A percentile compares a stretch with the other conserved stretches of the same genome.
Conservation (phyloP, 2,888 invertebrate genomes). For the Pharmacophagus antenor region DNA sequence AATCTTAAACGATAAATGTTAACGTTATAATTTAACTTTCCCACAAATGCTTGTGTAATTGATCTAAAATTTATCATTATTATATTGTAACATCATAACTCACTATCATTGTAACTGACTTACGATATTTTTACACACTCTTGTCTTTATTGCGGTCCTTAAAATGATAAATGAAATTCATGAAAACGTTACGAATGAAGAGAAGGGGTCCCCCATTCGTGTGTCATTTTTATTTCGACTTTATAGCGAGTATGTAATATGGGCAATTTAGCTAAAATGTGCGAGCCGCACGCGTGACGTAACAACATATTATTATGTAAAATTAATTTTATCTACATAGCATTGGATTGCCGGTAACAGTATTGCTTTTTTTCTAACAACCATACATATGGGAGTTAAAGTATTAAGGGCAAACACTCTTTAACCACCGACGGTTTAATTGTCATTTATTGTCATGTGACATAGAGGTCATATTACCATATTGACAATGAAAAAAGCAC, state of each 20-base stretch:
- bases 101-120: neutral
- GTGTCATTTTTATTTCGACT: slow-evolving; percentile 15
- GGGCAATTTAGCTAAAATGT: slow-evolving; percentile 14
- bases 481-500: too few relatives aligned
- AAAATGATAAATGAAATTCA: slow-evolving; percentile 16
- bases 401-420: too few relatives aligned
- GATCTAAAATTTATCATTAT: neutral
- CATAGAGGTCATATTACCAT: too few relatives aligned
- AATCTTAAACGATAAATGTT: too few relatives aligned
- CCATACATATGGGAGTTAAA: too few relatives aligned
- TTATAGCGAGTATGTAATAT: slow-evolving; percentile 16
- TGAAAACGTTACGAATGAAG: slow-evolving; percentile 17
- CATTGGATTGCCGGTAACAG: neutral
- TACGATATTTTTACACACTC: slow-evolving; percentile 8
- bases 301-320: neutral
- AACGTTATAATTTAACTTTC: neutral
- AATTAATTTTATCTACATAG: neutral
- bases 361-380: neutral
- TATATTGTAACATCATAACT: neutral
- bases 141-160: slow-evolving; percentile 13
- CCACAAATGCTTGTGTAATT: neutral
- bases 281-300: neutral
- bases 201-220: slow-evolving; percentile 17
- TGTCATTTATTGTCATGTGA: too few relatives aligned
- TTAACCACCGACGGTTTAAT: too few relatives aligned